Evolutionary conservation across 2,888 invertebrate species (phyloP).

Genomic region (Thecophora atra): DNA sequence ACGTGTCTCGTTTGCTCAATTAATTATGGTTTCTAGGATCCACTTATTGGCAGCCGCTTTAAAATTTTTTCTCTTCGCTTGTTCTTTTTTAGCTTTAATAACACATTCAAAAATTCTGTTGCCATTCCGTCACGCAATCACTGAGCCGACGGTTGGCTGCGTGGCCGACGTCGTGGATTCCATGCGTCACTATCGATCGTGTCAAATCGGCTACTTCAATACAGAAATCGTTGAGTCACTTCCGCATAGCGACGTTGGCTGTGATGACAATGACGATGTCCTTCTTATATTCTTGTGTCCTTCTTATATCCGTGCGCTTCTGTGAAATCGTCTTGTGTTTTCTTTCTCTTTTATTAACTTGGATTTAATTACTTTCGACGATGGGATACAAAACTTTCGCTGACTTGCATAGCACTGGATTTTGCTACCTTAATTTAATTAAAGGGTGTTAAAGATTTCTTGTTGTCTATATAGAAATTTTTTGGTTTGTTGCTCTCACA

Average conservation of each 20-base stretch:
- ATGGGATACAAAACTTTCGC: no score
- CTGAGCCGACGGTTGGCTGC: not conserved
- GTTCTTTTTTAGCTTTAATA: not conserved
- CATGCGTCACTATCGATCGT: not conserved
- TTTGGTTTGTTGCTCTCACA: no score
- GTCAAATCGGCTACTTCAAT: not conserved
- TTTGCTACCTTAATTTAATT: no score
- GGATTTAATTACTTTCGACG: not conserved
- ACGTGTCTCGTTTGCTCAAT: constrained; percentile 32
- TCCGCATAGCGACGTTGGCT: not conserved
- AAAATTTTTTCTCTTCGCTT: not conserved
- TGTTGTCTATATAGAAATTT: no score
- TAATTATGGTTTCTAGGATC: constrained; percentile 4
- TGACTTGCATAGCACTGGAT: no score
- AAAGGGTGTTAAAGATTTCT: no score
- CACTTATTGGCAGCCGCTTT: constrained; percentile 9
- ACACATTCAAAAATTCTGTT: constrained; percentile 6
- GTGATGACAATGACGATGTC: not conserved
- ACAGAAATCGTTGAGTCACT: not conserved
- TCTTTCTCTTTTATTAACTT: not conserved
- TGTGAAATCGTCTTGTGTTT: not conserved
- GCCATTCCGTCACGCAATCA: not conserved
- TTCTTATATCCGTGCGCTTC: not conserved
- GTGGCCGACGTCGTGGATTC: not conserved
- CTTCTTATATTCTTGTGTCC: no score